Evolutionary conservation across 2,113 vertebrate species (phyloP), one percentile per base, ranked within the genome.

Genomic region (Rissa tridactyla): DNA sequence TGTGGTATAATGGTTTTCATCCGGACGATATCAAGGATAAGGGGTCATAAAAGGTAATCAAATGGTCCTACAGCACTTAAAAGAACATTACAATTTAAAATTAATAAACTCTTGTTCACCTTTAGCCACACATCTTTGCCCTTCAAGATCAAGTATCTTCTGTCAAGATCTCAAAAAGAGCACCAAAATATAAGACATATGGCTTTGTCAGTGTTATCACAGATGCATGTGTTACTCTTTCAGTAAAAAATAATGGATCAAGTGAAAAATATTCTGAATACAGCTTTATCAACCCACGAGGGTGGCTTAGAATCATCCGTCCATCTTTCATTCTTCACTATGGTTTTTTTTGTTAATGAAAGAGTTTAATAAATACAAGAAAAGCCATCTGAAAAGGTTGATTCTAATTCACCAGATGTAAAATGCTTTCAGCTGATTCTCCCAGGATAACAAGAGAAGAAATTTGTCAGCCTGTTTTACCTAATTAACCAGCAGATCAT

Each of bases 401-500:
- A 69, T 79, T 92, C 10, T 82, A 54, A 85, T 76, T 80, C 87
- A 65, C 13, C 21, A 26, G 34, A 40, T 13, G 23, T 44, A 71
- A 12, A 64, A 44, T 49, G 9, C 13, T 91, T 84, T 84, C 62
- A 79, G 34, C 15, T 60, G 30, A 69, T 85, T 94, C 70, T 94
- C 87, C 51, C 40, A 76, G 61, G 62, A 64, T 82, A 94, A 82
- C 62, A 94, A 64, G 38, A 47, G 29, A 96, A 84, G 18, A 82
- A 76, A 95, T 82, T 72, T 93, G 81, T 94, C 84, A 69, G 57
- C 61, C 82, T 87, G 44, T 69, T 94, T 80, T 87, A 69, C 36
- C 66, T 96, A 84, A 94, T 95, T 95, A 96, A 65, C 44, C 57
- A 89, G 47, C 69, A 94, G 69, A 68, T 91, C 77, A 94, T 82